These are phyloP conservation scores for Tretioscincus oriximinensis DNA, from an alignment of 2,113 vertebrate genomes.

Conservation along the genomic window DNA sequence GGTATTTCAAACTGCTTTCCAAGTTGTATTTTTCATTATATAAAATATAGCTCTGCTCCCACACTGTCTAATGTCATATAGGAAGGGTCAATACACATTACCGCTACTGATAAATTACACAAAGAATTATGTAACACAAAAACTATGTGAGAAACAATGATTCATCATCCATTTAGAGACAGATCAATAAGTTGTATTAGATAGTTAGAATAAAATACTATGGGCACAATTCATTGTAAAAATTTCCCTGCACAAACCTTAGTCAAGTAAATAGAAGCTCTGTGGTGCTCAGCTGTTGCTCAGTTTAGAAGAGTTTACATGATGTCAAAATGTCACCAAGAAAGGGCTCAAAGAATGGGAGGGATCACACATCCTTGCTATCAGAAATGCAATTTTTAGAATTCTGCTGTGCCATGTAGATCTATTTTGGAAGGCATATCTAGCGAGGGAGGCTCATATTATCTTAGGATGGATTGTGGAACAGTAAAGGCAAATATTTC, in stretches of 20 bases:
- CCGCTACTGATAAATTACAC: conserved; percentile 3
- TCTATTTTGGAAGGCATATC: too few species aligned
- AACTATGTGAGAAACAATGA: conserved; percentile 19
- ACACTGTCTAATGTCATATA: neutral
- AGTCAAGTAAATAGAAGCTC: neutral
- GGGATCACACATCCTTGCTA: too few species aligned
- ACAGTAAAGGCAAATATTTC: too few species aligned
- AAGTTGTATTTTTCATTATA: neutral
- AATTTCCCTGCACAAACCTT: neutral
- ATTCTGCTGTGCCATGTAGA: too few species aligned
- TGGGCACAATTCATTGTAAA: neutral
- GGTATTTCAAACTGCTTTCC: neutral
- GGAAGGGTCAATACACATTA: conserved; percentile 14
- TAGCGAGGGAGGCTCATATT: too few species aligned
- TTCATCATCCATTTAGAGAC: conserved; percentile 19
- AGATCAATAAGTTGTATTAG: conserved; percentile 17
- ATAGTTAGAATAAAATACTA: conserved; percentile 5
- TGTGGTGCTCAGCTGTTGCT: neutral
- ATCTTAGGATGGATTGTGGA: too few species aligned
- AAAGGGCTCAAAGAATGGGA: too few species aligned
- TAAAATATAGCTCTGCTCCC: neutral
- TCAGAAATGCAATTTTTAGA: too few species aligned
- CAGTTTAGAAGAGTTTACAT: too few species aligned
- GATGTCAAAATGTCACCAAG: too few species aligned
- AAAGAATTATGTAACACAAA: conserved; percentile 5